Evolutionary conservation across 1,140 invertebrate species (phyloP), one percentile per base, ranked within the genome.

Genomic region (Pseudomyrmex cubaensis): DNA sequence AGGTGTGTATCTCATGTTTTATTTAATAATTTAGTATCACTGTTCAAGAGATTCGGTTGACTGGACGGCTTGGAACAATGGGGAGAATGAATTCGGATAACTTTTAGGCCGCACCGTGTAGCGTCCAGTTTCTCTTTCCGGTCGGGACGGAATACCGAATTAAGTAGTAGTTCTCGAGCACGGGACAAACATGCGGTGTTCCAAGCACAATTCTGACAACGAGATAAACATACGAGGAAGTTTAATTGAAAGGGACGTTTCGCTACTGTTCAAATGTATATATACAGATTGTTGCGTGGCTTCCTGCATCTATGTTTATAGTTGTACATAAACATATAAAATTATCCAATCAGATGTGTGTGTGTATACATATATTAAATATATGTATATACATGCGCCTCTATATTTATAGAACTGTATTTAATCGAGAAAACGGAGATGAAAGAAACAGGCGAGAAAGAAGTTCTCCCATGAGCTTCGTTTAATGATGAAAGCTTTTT

Each of bases 401-500:
- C 13, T 15, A 61, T 70, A 59, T 72, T 48, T 59, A 72, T 17
- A 72, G 8, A 15, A 35, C 2, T 78, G 61, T 20, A 22, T 69
- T 78, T 57, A 57, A 76, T 12, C 12, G 13, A 20, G 15, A 63
- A 17, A 44, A 70, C 52, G 70, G 15, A 57, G 15, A 5, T 2
- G 9, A 22, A 10, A 46, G 12, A 52, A 64, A n/a, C 22, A 64
- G 22, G 7, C 17, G 9, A 0, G 13, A 77, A 50, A 69, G 48
- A 82, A 52, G 50, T 3, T 13, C 12, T 56, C 44, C 13, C 48
- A 69, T 57, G 25, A 74, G 84, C 57, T 83, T 82, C 84, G 86
- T 75, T 84, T 88, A 86, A 86, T 77, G 84, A 86, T 72, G 74
- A 82, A 86, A 89, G 63, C 84, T 25, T 46, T 62, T 64, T 48